Evolutionary conservation across 2,113 vertebrate species (phyloP).

Genomic region (Dipodomys merriami): DNA sequence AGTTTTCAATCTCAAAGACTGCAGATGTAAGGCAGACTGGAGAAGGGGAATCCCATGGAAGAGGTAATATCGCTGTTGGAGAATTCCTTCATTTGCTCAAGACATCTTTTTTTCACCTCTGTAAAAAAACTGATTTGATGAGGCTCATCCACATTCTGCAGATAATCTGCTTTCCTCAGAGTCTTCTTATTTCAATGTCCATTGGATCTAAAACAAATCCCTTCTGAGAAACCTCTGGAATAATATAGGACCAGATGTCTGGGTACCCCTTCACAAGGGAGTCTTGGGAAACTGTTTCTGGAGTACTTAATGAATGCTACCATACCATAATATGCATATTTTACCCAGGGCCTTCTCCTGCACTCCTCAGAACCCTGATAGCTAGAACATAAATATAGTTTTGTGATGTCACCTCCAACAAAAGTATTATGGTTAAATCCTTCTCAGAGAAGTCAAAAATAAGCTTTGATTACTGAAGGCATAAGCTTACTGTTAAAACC

Average conservation of each 20-base stretch:
- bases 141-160: no score
- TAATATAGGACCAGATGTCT: background rate
- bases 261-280: background rate
- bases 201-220: background rate
- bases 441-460: constrained; percentile 48
- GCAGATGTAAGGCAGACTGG: background rate
- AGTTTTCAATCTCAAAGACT: background rate
- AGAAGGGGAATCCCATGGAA: background rate
- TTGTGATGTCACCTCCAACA: background rate
- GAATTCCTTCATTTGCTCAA: background rate
- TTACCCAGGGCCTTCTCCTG: background rate
- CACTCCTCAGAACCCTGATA: background rate
- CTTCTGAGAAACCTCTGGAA: background rate
- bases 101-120: background rate
- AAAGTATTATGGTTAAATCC: background rate
- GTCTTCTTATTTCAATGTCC: background rate
- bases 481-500: background rate
- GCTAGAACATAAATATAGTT: constrained; percentile 18
- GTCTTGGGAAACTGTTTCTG: background rate
- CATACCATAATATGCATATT: background rate
- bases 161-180: background rate
- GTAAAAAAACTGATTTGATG: background rate
- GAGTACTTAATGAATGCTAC: background rate
- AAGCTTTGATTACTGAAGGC: constrained; percentile 25
- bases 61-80: no score